Evolutionary conservation across 2,113 vertebrate species (phyloP).

Genomic region (Ovis aries): ARS-UI_Ramb_v3.0 NC_056055.1:130658001-130658500

Average conservation of each 20-base stretch:
- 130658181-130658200: not conserved
- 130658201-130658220: not conserved
- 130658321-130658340: not conserved
- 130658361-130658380: not conserved
- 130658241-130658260: not conserved
- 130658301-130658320: not conserved
- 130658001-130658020: not conserved
- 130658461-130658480: not conserved
- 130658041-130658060: not conserved
- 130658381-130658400: not conserved
- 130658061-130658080: not conserved
- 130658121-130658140: not conserved
- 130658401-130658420: not conserved
- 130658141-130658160: not conserved
- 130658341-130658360: not conserved
- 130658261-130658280: rapidly evolving
- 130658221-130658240: not conserved
- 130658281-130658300: not conserved
- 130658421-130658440: not conserved
- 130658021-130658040: not conserved
- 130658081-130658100: not conserved
- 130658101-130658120: not conserved
- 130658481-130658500: not conserved
- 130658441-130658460: not conserved
- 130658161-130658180: not conserved